A percentile compares a stretch with the other conserved stretches of the same genome.
Conservation (phyloP, 2,888 invertebrate species). For the Entomobrya proxima region DNA sequence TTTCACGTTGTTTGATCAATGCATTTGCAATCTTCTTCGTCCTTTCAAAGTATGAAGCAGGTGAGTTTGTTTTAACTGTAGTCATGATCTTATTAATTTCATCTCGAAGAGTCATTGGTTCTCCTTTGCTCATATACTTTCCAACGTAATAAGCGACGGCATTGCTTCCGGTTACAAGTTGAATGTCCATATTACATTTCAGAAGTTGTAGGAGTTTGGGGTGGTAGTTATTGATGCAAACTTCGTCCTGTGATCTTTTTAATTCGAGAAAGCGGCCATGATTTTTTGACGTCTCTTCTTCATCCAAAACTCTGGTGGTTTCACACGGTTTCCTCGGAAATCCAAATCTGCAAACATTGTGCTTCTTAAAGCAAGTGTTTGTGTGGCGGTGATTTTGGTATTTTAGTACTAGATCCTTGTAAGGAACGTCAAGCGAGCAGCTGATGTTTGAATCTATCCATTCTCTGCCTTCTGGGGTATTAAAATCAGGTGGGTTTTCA, state of each 20-base stretch:
- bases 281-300: background rate
- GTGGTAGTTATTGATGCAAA: no score
- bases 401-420: conserved; percentile 1
- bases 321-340: background rate
- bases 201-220: conserved; percentile 27
- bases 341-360: conserved; percentile 2
- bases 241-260: conserved; percentile 19
- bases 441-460: conserved; percentile 20
- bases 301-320: conserved; percentile 10
- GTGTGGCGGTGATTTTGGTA: conserved; percentile 17
- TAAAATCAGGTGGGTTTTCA: conserved; percentile 2
- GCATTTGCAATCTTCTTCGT: background rate
- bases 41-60: background rate
- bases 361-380: conserved; percentile 32
- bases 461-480: conserved; percentile 16
- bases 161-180: conserved; percentile 7
- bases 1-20: conserved; percentile 2
- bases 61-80: background rate
- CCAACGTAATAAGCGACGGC: no score
- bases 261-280: conserved; percentile 18
- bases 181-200: conserved; percentile 48
- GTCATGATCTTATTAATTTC: conserved; percentile 2
- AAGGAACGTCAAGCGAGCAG: background rate
- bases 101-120: background rate
- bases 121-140: conserved; percentile 46